Evolutionary conservation across 1,140 invertebrate genomes (phyloP).

Genomic region (Drosophila fuyamai): DNA sequence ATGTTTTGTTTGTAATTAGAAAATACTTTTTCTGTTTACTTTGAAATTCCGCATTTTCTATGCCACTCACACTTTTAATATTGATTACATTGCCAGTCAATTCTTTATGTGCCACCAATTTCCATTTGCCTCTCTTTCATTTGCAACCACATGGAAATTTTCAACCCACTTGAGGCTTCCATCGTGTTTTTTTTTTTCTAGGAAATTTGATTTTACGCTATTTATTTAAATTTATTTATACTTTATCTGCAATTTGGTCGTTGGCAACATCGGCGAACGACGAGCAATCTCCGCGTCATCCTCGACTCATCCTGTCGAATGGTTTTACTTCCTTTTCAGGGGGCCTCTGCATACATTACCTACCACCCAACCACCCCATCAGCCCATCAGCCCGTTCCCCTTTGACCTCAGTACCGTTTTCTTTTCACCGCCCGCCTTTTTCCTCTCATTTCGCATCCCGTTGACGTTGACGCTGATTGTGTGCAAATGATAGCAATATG

Average conservation of each 20-base stretch:
- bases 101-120: constrained; percentile 8
- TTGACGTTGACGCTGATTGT: constrained; percentile 65
- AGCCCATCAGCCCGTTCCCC: constrained; percentile 5
- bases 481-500: constrained; percentile 83
- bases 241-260: constrained; percentile 67
- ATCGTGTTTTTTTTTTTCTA: constrained; percentile 16
- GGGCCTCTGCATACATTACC: constrained; percentile 54
- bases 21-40: background rate
- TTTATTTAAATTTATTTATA: constrained; percentile 79
- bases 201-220: constrained; percentile 75
- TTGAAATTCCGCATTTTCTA: background rate
- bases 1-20: background rate
- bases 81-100: constrained; percentile 24
- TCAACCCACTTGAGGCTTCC: constrained; percentile 2
- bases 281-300: constrained; percentile 47
- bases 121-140: background rate
- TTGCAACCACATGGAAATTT: constrained; percentile 14
- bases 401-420: constrained; percentile 4
- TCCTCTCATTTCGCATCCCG: constrained; percentile 34
- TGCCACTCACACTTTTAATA: background rate
- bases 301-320: constrained; percentile 34
- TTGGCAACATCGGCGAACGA: constrained; percentile 10
- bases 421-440: background rate
- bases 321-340: constrained; percentile 4
- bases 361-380: background rate